Evolutionary conservation across 2,888 invertebrate genomes (phyloP).

Genomic region (Lottia scabra): DNA sequence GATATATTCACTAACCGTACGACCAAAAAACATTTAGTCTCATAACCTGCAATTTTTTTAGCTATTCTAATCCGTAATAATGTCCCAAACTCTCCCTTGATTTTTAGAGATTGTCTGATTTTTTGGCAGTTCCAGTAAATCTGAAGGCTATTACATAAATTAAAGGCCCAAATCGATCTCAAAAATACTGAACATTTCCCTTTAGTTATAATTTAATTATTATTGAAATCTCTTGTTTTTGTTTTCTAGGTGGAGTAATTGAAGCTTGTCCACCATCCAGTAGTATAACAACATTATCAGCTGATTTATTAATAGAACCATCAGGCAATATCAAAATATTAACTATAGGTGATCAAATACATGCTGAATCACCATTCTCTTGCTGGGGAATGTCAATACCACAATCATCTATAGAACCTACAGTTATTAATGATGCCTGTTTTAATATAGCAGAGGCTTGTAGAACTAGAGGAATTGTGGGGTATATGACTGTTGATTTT

Average conservation of each 20-base stretch:
- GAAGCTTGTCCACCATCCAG: constrained; percentile 69
- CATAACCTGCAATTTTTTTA: no score
- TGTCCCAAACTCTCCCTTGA: no score
- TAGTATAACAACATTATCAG: constrained; percentile 65
- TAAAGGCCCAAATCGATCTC: no score
- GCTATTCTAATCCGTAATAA: no score
- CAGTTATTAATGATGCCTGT: constrained; percentile 59
- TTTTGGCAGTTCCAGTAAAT: no score
- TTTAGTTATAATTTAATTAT: no score
- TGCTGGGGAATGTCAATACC: constrained; percentile 68
- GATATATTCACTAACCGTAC: no score
- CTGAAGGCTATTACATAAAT: no score
- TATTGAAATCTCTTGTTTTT: no score
- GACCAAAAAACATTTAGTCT: no score
- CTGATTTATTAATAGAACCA: constrained; percentile 67
- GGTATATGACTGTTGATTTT: constrained; percentile 67
- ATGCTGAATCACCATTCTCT: constrained; percentile 62
- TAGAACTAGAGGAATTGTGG: constrained; percentile 64
- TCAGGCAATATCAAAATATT: constrained; percentile 58
- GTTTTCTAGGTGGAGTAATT: constrained; percentile 65
- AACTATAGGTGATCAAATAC: constrained; percentile 67
- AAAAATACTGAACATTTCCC: no score
- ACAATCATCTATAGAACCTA: constrained; percentile 67
- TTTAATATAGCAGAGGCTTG: constrained; percentile 64
- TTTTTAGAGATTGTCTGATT: no score